A percentile compares a stretch with the other conserved stretches of the same genome.
Evolutionary conservation across 2,113 vertebrate genomes (phyloP).

Genomic region (Grantiella picta): DNA sequence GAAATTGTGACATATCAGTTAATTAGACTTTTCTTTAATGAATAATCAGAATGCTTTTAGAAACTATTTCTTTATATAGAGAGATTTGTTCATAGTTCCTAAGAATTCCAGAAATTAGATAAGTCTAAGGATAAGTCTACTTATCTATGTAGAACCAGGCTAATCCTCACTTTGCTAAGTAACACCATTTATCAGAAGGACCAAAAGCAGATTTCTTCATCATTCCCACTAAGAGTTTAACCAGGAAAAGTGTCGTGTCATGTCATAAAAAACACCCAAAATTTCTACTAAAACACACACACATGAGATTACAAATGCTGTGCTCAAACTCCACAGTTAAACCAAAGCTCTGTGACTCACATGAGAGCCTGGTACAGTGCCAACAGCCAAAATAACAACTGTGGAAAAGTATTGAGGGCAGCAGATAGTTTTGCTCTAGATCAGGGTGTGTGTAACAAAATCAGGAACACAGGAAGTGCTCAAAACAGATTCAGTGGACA

Average conservation of each 20-base stretch:
- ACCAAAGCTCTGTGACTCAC: neutral
- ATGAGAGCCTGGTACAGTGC: neutral
- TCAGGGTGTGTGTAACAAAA: neutral
- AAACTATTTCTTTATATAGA: neutral
- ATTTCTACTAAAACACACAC: neutral
- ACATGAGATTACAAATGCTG: accelerated
- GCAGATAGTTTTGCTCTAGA: neutral
- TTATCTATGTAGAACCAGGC: neutral
- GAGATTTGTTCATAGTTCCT: neutral
- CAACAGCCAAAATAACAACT: neutral
- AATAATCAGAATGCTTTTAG: slow-evolving; percentile 12
- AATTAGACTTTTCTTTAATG: neutral
- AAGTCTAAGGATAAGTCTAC: neutral
- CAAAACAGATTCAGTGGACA: neutral
- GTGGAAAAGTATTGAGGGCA: accelerated
- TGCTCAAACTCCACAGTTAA: neutral
- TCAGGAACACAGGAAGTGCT: neutral
- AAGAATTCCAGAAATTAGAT: neutral
- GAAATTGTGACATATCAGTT: neutral
- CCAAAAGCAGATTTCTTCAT: neutral
- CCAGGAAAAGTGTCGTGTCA: neutral
- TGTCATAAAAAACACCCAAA: neutral
- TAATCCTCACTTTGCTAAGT: neutral
- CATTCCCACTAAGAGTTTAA: neutral
- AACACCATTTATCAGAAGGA: neutral